phyloP scores from a whole-genome alignment of 1,140 invertebrate species.

The Heliconius himera region DNA sequence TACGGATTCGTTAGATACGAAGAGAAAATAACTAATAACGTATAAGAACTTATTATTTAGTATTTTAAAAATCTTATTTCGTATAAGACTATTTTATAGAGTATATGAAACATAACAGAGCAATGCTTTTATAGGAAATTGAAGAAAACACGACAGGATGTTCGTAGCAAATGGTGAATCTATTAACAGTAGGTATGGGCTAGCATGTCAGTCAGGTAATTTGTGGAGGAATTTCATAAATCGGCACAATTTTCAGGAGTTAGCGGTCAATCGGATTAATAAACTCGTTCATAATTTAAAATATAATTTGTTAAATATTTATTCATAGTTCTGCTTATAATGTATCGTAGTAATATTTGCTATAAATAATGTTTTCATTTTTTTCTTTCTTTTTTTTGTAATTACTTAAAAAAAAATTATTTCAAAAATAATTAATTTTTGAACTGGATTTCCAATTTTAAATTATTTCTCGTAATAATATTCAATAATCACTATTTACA shows the following conservation, averaged over 20 bases:
- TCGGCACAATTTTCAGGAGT: constrained; percentile 1
- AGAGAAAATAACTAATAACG: too few species aligned
- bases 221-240: constrained; percentile 36
- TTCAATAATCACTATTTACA: too few species aligned
- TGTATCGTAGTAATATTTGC: too few species aligned
- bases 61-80: background rate
- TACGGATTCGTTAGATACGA: too few species aligned
- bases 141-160: constrained; percentile 12
- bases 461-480: too few species aligned
- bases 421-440: too few species aligned
- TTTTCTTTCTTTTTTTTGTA: too few species aligned
- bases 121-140: background rate
- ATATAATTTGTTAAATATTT: background rate
- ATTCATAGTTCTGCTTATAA: too few species aligned
- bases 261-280: background rate
- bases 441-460: too few species aligned
- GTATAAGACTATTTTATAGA: background rate
- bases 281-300: background rate
- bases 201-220: constrained; percentile 59
- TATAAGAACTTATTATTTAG: too few species aligned
- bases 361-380: too few species aligned
- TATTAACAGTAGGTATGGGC: constrained; percentile 47
- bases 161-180: constrained; percentile 30
- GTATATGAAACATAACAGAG: background rate
- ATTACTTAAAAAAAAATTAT: too few species aligned